Conservation (phyloP, 1,140 invertebrate species). For the Caenorhabditis inopinata region DNA sequence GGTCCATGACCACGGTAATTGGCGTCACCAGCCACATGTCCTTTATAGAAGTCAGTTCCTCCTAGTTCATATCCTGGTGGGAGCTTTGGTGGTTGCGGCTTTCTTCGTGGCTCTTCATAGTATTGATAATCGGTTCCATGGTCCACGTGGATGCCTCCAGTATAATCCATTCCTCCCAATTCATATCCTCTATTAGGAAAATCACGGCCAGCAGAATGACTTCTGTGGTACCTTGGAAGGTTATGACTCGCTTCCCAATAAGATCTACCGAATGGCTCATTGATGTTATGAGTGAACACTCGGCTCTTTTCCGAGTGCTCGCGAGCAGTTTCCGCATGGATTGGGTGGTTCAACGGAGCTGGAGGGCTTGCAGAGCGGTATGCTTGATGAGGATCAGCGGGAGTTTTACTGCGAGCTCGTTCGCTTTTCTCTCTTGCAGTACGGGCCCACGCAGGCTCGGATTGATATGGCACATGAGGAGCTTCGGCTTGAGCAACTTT, state of each 20-base stretch:
- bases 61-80: constrained; percentile 49
- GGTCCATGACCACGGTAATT: constrained; percentile 57
- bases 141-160: constrained; percentile 44
- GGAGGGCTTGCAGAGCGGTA: not conserved
- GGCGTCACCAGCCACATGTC: constrained; percentile 44
- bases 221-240: constrained; percentile 4
- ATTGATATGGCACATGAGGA: constrained; percentile 48
- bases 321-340: constrained; percentile 35
- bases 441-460: constrained; percentile 54
- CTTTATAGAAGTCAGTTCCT: constrained; percentile 43
- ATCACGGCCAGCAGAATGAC: constrained; percentile 39
- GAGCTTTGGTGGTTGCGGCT: constrained; percentile 21
- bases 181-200: constrained; percentile 54
- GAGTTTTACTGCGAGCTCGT: constrained; percentile 54
- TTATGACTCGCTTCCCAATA: constrained; percentile 23
- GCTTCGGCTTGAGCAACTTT: constrained; percentile 54
- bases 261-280: constrained; percentile 34
- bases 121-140: constrained; percentile 38
- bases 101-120: constrained; percentile 22
- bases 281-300: constrained; percentile 27
- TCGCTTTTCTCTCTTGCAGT: constrained; percentile 51
- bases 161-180: constrained; percentile 64
- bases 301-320: constrained; percentile 34
- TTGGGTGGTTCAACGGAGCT: constrained; percentile 30
- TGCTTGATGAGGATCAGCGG: constrained; percentile 37